Evolutionary conservation across 2,888 invertebrate genomes (phyloP), one percentile per base, ranked within the genome.

Genomic region (Imbricaverruca yamaguchii): DNA sequence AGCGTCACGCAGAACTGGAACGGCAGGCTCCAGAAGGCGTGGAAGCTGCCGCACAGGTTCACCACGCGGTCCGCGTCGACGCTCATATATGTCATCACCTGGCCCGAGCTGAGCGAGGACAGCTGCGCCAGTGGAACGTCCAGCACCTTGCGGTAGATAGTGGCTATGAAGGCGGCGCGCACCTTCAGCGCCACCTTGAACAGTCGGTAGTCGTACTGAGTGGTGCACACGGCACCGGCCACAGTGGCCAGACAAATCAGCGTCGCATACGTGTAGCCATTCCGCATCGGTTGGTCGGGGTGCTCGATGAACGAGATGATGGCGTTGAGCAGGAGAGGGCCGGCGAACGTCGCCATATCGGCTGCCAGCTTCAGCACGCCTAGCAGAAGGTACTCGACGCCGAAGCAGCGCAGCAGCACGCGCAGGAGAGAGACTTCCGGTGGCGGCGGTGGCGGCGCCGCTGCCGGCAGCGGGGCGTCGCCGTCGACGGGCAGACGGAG

Each of bases 21-120:
- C 11, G 98, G 98, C 86, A 98, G 93, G 87, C 97, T 97, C 98
- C 98, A 98, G 84, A 97, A 90, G 10, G 95, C 92, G 88, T 98
- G 98, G 87, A 99, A 97, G 88, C 96, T 97, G 6, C 95, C 93
- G 87, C 96, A 97, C 53, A 97, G 94, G 87, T 97, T 97, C 0
- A 97, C 94, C 84, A 98, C 94, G 84, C 98, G 91, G 87, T 98
- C 97, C 0, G 94, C 93, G 87, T 99, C 98, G 0, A 96, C 96
- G 59, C 97, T 97, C 94, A 98, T 96, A 85, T 96, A 94, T 88
- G 98, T 98, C 2, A 97, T 91, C 82, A 98, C 93, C 89, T 98
- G 94, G 0, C 98, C 98, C 69, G 93, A 90, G 21, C 89, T 90
- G 86, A 89, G 90, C 83, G 65, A 0, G 57, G 57, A 86, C 81